phyloP scores from a whole-genome alignment of 2,113 vertebrate species.

The Pluvialis apricaria region DNA sequence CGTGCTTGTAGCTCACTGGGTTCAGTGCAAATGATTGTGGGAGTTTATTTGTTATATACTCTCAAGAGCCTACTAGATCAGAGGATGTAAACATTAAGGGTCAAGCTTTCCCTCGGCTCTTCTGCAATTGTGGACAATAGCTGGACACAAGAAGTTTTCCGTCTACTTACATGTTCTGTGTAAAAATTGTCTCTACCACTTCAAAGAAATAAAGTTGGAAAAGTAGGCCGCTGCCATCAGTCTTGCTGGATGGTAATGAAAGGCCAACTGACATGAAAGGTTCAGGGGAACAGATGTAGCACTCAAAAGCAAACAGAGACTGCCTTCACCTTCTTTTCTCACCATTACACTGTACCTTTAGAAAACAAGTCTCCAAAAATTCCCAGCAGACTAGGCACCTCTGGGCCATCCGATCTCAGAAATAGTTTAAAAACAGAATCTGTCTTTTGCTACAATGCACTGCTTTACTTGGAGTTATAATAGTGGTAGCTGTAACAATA shows the following conservation, averaged over 20 bases:
- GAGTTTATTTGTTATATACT: neutral
- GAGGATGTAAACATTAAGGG: neutral
- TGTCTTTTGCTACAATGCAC: neutral
- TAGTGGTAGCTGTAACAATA: neutral
- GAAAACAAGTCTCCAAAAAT: neutral
- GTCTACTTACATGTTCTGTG: neutral
- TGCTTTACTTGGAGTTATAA: neutral
- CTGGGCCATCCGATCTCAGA: neutral
- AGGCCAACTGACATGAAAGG: neutral
- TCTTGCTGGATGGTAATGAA: neutral
- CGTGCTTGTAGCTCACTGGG: neutral
- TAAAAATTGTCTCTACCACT: neutral
- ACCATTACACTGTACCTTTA: neutral
- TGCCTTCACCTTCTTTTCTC: neutral
- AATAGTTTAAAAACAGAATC: neutral
- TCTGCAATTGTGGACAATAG: neutral
- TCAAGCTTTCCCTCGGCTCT: neutral
- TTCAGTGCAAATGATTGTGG: neutral
- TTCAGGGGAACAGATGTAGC: neutral
- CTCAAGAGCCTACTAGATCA: neutral
- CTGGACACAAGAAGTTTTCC: neutral
- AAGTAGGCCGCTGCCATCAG: neutral
- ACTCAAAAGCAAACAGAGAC: neutral
- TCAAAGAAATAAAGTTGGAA: slow-evolving; percentile 1
- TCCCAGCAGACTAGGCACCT: neutral